Base-by-base conservation (phyloP, 2,888 invertebrate genomes). In the Patella depressa region DNA sequence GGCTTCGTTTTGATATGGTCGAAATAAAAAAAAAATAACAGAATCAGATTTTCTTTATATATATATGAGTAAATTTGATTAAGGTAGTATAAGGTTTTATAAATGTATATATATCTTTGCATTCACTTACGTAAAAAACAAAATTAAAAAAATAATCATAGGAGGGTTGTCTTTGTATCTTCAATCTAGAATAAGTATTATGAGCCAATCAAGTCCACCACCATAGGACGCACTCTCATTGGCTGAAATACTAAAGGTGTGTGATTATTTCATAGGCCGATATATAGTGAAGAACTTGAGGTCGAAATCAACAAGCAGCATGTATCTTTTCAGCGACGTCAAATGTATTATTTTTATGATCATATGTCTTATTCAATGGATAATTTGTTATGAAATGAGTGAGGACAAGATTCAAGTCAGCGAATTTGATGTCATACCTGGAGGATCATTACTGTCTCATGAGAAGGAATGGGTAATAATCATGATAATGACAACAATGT, bases 381-480 rank as follows among this genome's bases (percentile, higher is more conserved):
- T 65, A 24, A 3, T 24, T 19, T 24, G 65, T 65, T 65, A 54
- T 54, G 54, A 76, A 7, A 73, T 75, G 17, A 29, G 53, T 19
- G 74, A 79, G n/a, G 80, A 82, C 29, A 53, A 74, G 9, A 55
- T 78, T 11, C 70, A 80, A 59, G 77, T 76, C 14, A 45, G 59
- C 12, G 71, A 71, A 15, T 82, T 83, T 65, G 65, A 79, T 73
- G 81, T 83, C 19, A 81, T 77, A 55, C 81, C 81, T 17, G 83
- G 81, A 53, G 83, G 83, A 53, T 55, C 74, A 55, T 15, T 53
- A 15, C 57, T 65, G 14, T 45, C 34, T 34, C 74, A 71, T 54
- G 77, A 83, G 70, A 79, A 78, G 65, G 72, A 79, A n/a, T 76
- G 75, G 83, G 81, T 81, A 76, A 73, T 78, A n/a, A n/a, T n/a